Conservation (phyloP, 1,140 invertebrate species). For the Andricus grossulariae region DNA sequence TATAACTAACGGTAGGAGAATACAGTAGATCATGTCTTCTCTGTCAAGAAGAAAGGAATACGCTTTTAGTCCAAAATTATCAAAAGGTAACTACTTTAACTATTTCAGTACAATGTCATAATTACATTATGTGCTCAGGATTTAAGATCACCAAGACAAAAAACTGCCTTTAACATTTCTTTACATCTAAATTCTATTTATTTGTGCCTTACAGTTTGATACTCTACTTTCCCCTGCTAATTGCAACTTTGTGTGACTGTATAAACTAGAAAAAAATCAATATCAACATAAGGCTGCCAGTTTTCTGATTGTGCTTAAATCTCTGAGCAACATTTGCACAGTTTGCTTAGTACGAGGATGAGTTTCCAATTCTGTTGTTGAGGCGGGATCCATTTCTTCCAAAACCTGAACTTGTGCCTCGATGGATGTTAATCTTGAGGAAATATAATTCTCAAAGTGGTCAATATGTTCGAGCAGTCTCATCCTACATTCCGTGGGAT, state of each 20-base stretch:
- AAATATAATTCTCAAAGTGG: slow-evolving; percentile 83
- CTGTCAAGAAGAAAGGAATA: neutral
- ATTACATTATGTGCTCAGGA: too few species aligned
- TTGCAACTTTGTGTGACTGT: neutral
- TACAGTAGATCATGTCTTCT: neutral
- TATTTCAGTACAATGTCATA: too few species aligned
- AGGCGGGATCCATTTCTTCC: slow-evolving; percentile 71
- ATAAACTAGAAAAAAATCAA: slow-evolving; percentile 19
- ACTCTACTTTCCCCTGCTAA: neutral
- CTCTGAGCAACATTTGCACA: slow-evolving; percentile 77
- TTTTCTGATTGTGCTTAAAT: slow-evolving; percentile 76
- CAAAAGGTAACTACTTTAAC: too few species aligned
- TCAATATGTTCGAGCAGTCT: slow-evolving; percentile 87
- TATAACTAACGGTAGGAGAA: slow-evolving; percentile 10
- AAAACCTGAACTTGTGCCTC: slow-evolving; percentile 82
- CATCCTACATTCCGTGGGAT: slow-evolving; percentile 85
- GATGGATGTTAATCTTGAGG: slow-evolving; percentile 83
- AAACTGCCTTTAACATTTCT: too few species aligned
- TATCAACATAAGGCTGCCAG: slow-evolving; percentile 71
- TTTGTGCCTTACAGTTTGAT: neutral
- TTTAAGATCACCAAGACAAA: too few species aligned
- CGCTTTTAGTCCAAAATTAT: too few species aligned
- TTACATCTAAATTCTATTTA: neutral
- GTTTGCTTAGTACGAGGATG: slow-evolving; percentile 76
- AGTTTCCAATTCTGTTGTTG: slow-evolving; percentile 63